Percentiles rank a stretch among this genome's conserved stretches.
Conservation (phyloP, 2,888 invertebrate species). For the Zelleria hepariella region DNA sequence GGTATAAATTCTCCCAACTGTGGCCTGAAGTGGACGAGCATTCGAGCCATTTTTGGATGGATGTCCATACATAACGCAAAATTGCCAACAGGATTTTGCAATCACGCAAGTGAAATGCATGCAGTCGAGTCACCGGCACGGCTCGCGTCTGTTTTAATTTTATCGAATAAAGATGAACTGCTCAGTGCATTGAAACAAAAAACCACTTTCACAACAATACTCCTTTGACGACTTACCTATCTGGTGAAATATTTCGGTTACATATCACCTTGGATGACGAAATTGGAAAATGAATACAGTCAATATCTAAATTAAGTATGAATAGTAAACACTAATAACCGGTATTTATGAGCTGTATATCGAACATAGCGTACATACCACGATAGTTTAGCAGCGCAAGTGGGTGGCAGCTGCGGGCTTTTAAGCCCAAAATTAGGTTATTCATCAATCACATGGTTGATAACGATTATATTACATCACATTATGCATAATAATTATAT, state of each 20-base stretch:
- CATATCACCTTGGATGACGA: background rate
- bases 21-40: slow-evolving; percentile 21
- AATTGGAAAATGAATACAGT: background rate
- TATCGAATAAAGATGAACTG: slow-evolving; percentile 1
- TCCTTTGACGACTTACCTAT: background rate
- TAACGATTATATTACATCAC: slow-evolving; percentile 20
- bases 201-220: slow-evolving; percentile 2
- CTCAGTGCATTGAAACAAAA: background rate
- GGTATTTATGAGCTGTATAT: slow-evolving; percentile 19
- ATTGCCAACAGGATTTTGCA: slow-evolving; percentile 22
- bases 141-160: slow-evolving; percentile 2
- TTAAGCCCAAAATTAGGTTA: slow-evolving; percentile 28
- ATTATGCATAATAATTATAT: slow-evolving; percentile 6
- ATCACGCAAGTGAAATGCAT: slow-evolving; percentile 10
- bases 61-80: slow-evolving; percentile 23
- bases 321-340: slow-evolving; percentile 16
- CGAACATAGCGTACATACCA: background rate
- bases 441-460: slow-evolving; percentile 33
- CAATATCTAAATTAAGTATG: too few species aligned
- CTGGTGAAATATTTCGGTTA: background rate
- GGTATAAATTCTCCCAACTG: slow-evolving; percentile 22
- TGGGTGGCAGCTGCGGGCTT: slow-evolving; percentile 22
- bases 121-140: slow-evolving; percentile 1
- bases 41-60: slow-evolving; percentile 24
- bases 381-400: slow-evolving; percentile 12